Evolutionary conservation across 2,888 invertebrate species (phyloP).

Genomic region (Mimumesa dahlbomi): DNA sequence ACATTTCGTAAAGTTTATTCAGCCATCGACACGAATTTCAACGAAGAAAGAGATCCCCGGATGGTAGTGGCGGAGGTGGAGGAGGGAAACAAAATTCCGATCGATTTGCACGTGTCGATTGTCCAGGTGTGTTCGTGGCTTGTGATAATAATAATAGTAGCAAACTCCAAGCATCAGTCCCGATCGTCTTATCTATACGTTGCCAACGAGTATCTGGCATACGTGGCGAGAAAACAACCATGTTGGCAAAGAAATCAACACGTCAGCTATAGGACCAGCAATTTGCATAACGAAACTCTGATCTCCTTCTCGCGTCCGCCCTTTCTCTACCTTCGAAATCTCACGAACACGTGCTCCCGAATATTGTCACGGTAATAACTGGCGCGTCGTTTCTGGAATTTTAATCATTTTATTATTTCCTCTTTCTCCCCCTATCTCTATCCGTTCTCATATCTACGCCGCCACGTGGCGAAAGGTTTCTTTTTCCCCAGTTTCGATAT

Average conservation of each 20-base stretch:
- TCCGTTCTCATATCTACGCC: too few relatives aligned
- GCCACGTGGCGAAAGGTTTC: too few relatives aligned
- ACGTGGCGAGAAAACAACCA: slow-evolving; percentile 55
- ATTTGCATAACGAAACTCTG: slow-evolving; percentile 50
- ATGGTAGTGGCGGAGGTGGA: too few relatives aligned
- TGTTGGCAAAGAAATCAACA: slow-evolving; percentile 34
- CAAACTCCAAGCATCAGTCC: slow-evolving; percentile 15
- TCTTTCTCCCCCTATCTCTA: too few relatives aligned
- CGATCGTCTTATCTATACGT: slow-evolving; percentile 39
- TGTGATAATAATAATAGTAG: slow-evolving; percentile 38
- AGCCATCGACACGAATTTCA: not conserved
- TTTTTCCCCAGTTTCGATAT: too few relatives aligned
- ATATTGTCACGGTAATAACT: not conserved
- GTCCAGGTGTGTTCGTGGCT: slow-evolving; percentile 12
- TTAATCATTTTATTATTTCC: too few relatives aligned
- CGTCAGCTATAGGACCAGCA: slow-evolving; percentile 26
- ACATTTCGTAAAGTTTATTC: slow-evolving; percentile 11
- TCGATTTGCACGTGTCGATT: slow-evolving; percentile 1
- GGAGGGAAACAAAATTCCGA: not conserved
- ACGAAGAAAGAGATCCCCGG: too few relatives aligned
- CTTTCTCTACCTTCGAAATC: slow-evolving; percentile 11
- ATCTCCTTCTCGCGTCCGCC: not conserved
- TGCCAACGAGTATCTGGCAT: slow-evolving; percentile 24
- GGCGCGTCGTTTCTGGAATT: too few relatives aligned
- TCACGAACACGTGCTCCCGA: slow-evolving; percentile 1